A percentile compares a stretch with the other conserved stretches of the same genome.
These are phyloP conservation scores for Copsychus sechellarum DNA, from an alignment of 2,113 vertebrate species.

Conservation along the genomic window DNA sequence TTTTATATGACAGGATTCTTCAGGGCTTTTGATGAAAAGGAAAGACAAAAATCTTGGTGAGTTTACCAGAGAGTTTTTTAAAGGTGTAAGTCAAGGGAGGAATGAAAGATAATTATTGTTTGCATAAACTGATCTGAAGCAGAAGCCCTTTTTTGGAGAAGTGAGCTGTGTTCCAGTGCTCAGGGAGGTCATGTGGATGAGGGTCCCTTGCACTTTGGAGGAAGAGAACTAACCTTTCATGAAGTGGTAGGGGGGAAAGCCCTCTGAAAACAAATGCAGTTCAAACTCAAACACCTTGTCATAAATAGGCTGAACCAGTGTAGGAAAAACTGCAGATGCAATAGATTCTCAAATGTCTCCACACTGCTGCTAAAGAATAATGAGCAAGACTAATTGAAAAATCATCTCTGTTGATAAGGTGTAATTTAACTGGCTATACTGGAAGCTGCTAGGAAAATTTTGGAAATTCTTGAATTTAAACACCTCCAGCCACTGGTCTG, in stretches of 20 bases:
- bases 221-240: background rate
- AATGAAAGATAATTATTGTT: background rate
- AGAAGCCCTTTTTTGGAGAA: background rate
- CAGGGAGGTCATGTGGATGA: background rate
- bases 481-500: background rate
- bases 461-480: background rate
- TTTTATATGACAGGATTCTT: background rate
- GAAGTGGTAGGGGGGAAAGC: accelerated
- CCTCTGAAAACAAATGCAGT: background rate
- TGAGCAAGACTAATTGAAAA: background rate
- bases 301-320: background rate
- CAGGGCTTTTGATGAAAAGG: background rate
- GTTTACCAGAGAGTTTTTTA: background rate
- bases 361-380: background rate
- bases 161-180: background rate
- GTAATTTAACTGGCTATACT: background rate
- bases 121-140: background rate
- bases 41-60: background rate
- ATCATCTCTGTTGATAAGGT: background rate
- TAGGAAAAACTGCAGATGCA: background rate
- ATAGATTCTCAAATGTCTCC: background rate
- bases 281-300: background rate
- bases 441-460: background rate
- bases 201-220: background rate
- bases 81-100: background rate